A percentile compares a stretch with the other conserved stretches of the same genome.
Conservation (phyloP, 2,888 invertebrate genomes). For the Gnatocerus cornutus region DNA sequence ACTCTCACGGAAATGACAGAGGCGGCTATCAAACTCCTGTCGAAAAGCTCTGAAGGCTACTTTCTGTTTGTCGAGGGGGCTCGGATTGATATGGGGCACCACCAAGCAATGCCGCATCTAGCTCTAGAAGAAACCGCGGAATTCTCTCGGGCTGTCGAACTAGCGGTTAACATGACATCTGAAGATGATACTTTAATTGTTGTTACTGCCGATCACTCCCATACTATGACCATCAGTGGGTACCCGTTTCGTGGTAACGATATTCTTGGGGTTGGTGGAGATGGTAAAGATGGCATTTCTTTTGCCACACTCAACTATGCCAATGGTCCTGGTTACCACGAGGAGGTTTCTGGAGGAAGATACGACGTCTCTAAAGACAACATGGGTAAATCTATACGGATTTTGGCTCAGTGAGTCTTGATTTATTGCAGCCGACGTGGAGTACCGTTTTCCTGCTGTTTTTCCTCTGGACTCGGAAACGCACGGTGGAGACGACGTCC, state of each 20-base stretch:
- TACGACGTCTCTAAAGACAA: slow-evolving; percentile 20
- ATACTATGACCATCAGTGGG: slow-evolving; percentile 83
- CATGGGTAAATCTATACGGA: slow-evolving; percentile 62
- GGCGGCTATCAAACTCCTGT: slow-evolving; percentile 81
- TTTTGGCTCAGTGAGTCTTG: too few species aligned
- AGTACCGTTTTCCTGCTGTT: slow-evolving; percentile 71
- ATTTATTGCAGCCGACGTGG: slow-evolving; percentile 5
- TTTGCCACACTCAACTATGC: slow-evolving; percentile 82
- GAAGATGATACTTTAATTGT: slow-evolving; percentile 84
- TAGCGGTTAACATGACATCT: slow-evolving; percentile 77
- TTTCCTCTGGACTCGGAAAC: slow-evolving; percentile 79
- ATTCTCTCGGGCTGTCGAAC: slow-evolving; percentile 71
- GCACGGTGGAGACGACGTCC: slow-evolving; percentile 87
- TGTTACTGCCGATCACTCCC: slow-evolving; percentile 84
- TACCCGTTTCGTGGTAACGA: slow-evolving; percentile 80
- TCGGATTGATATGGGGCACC: slow-evolving; percentile 84
- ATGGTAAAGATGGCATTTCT: slow-evolving; percentile 72
- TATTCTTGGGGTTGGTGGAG: slow-evolving; percentile 74
- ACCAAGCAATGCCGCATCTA: slow-evolving; percentile 76
- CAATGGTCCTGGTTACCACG: slow-evolving; percentile 78
- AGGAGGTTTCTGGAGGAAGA: slow-evolving; percentile 62
- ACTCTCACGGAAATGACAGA: slow-evolving; percentile 86
- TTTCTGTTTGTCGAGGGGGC: slow-evolving; percentile 86
- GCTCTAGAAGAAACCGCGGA: slow-evolving; percentile 86
- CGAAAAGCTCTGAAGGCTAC: slow-evolving; percentile 78